Conservation (phyloP, 2,113 vertebrate species). For the Epinephelus moara region DNA sequence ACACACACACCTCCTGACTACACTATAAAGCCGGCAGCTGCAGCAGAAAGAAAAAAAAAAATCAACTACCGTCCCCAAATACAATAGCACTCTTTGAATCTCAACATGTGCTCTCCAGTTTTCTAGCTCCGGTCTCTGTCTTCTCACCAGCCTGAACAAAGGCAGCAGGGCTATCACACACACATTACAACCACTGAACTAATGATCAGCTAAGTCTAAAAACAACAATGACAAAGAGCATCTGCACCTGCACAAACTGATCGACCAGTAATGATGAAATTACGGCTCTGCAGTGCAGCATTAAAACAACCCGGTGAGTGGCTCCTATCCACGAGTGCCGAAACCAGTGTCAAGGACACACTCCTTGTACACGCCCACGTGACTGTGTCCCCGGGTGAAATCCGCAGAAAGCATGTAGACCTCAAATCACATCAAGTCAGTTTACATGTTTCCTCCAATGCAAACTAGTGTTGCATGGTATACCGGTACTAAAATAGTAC, state of each 20-base stretch:
- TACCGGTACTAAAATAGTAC: too few relatives aligned
- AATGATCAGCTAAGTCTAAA: conserved; percentile 26
- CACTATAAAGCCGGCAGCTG: conserved; percentile 72
- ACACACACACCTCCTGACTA: conserved; percentile 29
- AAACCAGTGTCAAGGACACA: conserved; percentile 35
- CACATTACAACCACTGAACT: conserved; percentile 34
- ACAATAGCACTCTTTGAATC: conserved; percentile 81
- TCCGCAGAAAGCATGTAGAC: conserved; percentile 16
- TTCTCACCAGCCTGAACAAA: conserved; percentile 31
- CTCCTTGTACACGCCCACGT: conserved; percentile 21
- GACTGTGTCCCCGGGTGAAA: conserved; percentile 32
- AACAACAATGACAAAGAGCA: conserved; percentile 27
- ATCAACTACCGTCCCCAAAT: conserved; percentile 59
- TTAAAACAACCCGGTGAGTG: conserved; percentile 9
- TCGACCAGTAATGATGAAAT: not conserved
- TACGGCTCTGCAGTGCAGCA: conserved; percentile 15
- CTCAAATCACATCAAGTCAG: conserved; percentile 29
- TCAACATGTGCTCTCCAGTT: conserved; percentile 56
- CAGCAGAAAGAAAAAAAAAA: conserved; percentile 50
- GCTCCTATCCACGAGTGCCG: not conserved
- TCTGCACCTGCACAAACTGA: conserved; percentile 27
- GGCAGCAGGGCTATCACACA: conserved; percentile 19
- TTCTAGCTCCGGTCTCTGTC: conserved; percentile 37
- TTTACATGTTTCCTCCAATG: not conserved
- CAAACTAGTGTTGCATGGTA: too few relatives aligned